Evolutionary conservation across 2,113 vertebrate species (phyloP).

Genomic region (Daboia siamensis): DNA sequence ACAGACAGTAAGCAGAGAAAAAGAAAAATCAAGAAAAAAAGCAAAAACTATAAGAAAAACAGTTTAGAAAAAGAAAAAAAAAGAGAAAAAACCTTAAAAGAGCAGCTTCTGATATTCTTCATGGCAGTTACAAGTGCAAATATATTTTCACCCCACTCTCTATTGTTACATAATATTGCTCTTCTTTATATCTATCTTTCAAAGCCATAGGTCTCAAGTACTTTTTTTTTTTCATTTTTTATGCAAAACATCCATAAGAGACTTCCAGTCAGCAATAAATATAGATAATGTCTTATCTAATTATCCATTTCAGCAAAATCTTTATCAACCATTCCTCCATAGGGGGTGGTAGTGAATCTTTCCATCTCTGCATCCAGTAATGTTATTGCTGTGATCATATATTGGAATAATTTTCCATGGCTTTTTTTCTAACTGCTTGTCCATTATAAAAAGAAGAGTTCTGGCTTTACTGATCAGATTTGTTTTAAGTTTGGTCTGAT

Average conservation of each 20-base stretch:
- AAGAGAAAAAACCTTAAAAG: neutral
- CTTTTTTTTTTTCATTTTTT: neutral
- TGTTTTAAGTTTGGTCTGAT: neutral
- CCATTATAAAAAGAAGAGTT: neutral
- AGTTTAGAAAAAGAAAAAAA: neutral
- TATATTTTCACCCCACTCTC: neutral
- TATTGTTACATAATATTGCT: neutral
- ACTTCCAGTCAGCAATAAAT: neutral
- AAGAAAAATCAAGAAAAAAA: neutral
- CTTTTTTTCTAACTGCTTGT: neutral
- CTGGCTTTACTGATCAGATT: neutral
- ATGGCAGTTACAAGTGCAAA: neutral
- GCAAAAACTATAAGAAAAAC: no score
- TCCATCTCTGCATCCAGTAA: neutral
- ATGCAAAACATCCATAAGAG: neutral
- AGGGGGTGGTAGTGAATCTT: neutral
- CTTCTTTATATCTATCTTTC: neutral
- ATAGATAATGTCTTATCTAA: neutral
- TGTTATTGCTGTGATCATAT: neutral
- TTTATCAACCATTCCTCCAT: neutral
- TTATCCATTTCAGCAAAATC: neutral
- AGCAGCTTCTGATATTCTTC: neutral
- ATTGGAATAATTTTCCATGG: neutral
- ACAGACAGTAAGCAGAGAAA: neutral
- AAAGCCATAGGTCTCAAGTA: neutral